Conservation (phyloP, 2,113 vertebrate species). For the Pristiophorus japonicus region DNA sequence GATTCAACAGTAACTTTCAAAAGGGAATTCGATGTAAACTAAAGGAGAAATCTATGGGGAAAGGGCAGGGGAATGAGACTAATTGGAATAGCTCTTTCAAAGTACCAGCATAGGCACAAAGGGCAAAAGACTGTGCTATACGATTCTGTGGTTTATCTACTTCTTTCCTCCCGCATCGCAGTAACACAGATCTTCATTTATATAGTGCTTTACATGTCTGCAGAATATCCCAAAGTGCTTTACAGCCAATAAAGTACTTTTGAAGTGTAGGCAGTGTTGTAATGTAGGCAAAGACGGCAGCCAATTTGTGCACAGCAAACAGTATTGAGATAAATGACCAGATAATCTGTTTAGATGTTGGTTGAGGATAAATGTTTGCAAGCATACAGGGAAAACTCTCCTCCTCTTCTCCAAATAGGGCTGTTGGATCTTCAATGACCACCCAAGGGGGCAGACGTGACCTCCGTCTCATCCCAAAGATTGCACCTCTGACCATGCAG, state of each 20-base stretch:
- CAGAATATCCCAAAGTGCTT: neutral
- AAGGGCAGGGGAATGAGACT: too few relatives aligned
- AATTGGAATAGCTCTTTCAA: neutral
- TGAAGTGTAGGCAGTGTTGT: neutral
- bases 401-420: neutral
- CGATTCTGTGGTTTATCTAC: neutral
- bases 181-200: neutral
- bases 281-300: neutral
- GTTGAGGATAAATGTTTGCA: neutral
- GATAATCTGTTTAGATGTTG: neutral
- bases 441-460: neutral
- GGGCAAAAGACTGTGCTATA: neutral
- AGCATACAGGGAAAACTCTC: neutral
- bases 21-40: too few relatives aligned
- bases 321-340: neutral
- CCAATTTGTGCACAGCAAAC: neutral
- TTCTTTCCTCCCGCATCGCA: neutral
- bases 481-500: neutral
- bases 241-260: neutral
- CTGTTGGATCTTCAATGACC: neutral
- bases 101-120: neutral
- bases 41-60: too few relatives aligned
- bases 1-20: neutral
- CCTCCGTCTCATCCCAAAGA: neutral
- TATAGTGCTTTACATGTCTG: neutral